Base-by-base conservation (phyloP, 2,888 invertebrate genomes). In the Pedicia rivosa region DNA sequence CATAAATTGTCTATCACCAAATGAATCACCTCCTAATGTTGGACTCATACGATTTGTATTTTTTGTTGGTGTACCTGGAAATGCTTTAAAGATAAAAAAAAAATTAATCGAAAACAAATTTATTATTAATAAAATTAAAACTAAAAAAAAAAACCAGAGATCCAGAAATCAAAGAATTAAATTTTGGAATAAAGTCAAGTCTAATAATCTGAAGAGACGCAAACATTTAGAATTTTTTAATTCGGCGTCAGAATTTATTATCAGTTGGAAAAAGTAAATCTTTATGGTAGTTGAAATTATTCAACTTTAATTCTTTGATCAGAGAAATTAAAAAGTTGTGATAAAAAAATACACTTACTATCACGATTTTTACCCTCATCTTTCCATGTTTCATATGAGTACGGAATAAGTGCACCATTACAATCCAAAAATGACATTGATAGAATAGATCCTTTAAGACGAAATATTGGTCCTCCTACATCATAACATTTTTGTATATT, bases 361-460 rank as follows among this genome's bases (percentile, higher is more conserved):
- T 61, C 61, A 46, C 57, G 56, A 46, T 55, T 59, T 54, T 72
- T 74, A 37, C 58, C 56, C 46, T 88, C 87, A 55, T 94, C 94
- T 59, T 73, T 82, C 92, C 94, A 97, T 50, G 81, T 74, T 63
- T 94, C 94, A 55, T 76, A 86, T 29, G 86, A 78, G 55, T 83
- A 81, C 42, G 87, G 84, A 56, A 95, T 81, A 49, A 95, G 72
- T 55, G 83, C 78, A 55, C 95, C 95, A 56, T 81, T 86, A 58
- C 84, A 86, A 69, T 98, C 95, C 59, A 98, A 70, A 68, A 98
- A 97, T 46, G 90, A 86, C 77, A 95, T 84, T 46, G 82, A 77
- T 53, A 94, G 67, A 55, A 97, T 87, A 56, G 88, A 78, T 52
- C 95, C 97, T 67, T 91, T 94, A 64, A 97, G 70, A 64, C 92